Conservation (phyloP, 1,140 invertebrate genomes). For the Drosophila athabasca region DNA sequence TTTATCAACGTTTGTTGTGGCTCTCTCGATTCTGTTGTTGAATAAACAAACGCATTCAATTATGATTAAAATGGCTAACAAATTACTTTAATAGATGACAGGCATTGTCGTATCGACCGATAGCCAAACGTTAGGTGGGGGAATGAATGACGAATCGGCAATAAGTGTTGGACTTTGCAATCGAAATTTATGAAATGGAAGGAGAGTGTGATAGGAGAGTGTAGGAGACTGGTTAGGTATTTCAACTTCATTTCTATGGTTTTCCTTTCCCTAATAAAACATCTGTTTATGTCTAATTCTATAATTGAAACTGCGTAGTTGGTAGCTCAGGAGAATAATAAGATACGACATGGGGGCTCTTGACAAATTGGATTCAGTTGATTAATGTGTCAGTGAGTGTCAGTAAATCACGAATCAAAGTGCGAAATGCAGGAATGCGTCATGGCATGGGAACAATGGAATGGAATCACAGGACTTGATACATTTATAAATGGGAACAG, state of each 20-base stretch:
- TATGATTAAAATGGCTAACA: slow-evolving; percentile 47
- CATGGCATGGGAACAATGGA: too few relatives aligned
- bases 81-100: slow-evolving; percentile 57
- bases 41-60: slow-evolving; percentile 39
- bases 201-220: neutral
- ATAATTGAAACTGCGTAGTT: slow-evolving; percentile 44
- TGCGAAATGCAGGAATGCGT: too few relatives aligned
- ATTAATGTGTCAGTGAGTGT: slow-evolving; percentile 5
- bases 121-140: slow-evolving; percentile 22
- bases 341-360: neutral
- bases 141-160: slow-evolving; percentile 57
- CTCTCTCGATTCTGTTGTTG: neutral
- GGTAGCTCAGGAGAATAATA: slow-evolving; percentile 12
- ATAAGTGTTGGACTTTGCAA: slow-evolving; percentile 57
- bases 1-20: slow-evolving; percentile 1
- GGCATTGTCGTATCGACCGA: slow-evolving; percentile 32
- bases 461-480: too few relatives aligned
- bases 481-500: too few relatives aligned
- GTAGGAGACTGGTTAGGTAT: too few relatives aligned
- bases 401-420: slow-evolving; percentile 13
- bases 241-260: neutral
- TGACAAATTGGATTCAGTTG: slow-evolving; percentile 18
- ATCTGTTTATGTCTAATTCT: neutral
- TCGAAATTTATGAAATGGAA: slow-evolving; percentile 8
- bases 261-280: neutral